Evolutionary conservation across 2,113 vertebrate species (phyloP).

Genomic region (Pygoscelis antarcticus): DNA sequence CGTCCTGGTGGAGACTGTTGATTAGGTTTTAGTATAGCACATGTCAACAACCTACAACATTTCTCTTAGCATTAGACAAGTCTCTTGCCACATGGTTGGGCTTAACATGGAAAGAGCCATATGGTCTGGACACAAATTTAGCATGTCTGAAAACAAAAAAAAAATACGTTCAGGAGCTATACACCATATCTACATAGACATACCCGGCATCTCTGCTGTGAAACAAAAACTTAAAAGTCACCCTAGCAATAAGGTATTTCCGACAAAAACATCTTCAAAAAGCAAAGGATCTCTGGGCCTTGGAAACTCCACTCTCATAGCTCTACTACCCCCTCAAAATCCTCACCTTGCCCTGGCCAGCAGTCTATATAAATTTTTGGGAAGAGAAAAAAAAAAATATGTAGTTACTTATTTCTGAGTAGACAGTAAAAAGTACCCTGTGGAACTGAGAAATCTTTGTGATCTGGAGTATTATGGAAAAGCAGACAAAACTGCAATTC

Average conservation of each 20-base stretch:
- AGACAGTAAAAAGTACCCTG: not conserved
- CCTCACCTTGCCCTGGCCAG: not conserved
- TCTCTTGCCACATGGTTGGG: not conserved
- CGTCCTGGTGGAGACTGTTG: not conserved
- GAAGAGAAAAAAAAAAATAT: not conserved
- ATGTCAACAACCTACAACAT: not conserved
- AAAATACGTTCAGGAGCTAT: not conserved
- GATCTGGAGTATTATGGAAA: not conserved
- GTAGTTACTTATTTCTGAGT: not conserved
- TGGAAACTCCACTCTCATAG: not conserved
- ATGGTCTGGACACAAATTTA: not conserved
- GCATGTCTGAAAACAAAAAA: not conserved
- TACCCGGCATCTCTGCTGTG: not conserved
- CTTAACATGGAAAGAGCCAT: not conserved
- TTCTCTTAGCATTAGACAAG: not conserved
- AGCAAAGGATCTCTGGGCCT: not conserved
- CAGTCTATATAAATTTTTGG: not conserved
- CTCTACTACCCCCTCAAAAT: not conserved
- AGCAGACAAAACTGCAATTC: not conserved
- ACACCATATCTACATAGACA: not conserved
- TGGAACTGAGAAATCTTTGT: not conserved
- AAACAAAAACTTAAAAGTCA: not conserved
- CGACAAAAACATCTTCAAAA: not conserved
- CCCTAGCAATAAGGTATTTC: not conserved
- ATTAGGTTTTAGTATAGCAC: not conserved